A percentile compares a stretch with the other conserved stretches of the same genome.
Conservation (phyloP, 2,888 invertebrate genomes). For the Plebejus anna region DNA sequence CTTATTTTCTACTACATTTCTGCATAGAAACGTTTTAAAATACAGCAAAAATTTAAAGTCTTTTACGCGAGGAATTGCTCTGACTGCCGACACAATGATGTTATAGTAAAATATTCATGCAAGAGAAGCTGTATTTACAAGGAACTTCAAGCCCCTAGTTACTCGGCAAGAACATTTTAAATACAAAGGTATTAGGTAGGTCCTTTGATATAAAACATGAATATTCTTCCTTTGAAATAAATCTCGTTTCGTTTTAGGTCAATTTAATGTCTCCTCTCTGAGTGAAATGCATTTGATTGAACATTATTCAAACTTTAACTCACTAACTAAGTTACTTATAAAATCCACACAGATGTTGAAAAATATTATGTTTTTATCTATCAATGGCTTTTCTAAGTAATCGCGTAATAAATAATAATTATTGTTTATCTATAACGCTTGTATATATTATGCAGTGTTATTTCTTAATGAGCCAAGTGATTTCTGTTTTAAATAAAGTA, state of each 20-base stretch:
- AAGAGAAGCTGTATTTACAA: constrained; percentile 15
- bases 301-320: neutral
- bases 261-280: neutral
- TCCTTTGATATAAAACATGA: constrained; percentile 24
- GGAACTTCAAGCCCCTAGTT: constrained; percentile 25
- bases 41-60: constrained; percentile 16
- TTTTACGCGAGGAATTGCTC: neutral
- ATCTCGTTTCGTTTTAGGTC: constrained; percentile 11
- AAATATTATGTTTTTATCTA: too few species aligned
- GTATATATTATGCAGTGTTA: too few species aligned
- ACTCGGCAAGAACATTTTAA: constrained; percentile 21
- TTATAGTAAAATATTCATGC: constrained; percentile 26
- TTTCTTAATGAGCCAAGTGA: too few species aligned
- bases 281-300: neutral
- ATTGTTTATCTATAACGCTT: too few species aligned
- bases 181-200: constrained; percentile 23
- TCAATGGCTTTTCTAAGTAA: too few species aligned
- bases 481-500: too few species aligned
- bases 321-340: too few species aligned
- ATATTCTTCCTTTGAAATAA: constrained; percentile 22
- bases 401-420: too few species aligned
- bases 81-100: constrained; percentile 19
- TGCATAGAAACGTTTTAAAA: neutral
- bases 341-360: too few species aligned
- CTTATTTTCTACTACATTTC: neutral